A percentile compares a stretch with the other conserved stretches of the same genome.
Conservation (phyloP, 1,140 invertebrate genomes). For the Drosophila nikananu region DNA sequence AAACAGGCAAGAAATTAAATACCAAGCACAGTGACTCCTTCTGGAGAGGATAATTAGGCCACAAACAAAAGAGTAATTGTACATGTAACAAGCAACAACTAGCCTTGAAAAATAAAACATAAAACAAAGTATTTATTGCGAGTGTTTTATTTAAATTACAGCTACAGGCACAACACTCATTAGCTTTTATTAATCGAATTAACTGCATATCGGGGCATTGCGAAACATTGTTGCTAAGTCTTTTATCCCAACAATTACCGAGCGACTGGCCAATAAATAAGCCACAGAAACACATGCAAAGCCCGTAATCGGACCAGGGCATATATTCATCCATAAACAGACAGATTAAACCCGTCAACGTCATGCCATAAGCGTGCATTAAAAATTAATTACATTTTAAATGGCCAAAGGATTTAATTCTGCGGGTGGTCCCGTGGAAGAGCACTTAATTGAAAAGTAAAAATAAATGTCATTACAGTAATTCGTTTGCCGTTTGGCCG, state of each 20-base stretch:
- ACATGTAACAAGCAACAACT: background rate
- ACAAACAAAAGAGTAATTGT: background rate
- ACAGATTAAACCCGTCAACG: conserved; percentile 32
- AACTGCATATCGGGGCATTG: conserved; percentile 24
- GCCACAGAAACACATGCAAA: conserved; percentile 47
- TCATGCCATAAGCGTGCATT: conserved; percentile 37
- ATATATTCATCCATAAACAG: conserved; percentile 47
- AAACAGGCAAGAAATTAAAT: background rate
- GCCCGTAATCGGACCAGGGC: conserved; percentile 18
- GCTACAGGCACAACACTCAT: conserved; percentile 6
- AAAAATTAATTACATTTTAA: conserved; percentile 76
- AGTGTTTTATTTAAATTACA: conserved; percentile 10
- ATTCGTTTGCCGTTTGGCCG: conserved; percentile 45
- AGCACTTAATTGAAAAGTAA: conserved; percentile 55
- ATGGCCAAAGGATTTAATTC: conserved; percentile 51
- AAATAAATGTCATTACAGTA: conserved; percentile 63
- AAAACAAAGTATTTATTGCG: background rate
- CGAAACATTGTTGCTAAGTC: conserved; percentile 22
- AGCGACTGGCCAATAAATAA: conserved; percentile 37
- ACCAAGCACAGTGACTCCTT: background rate
- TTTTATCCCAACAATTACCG: conserved; percentile 44
- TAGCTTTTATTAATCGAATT: conserved; percentile 51
- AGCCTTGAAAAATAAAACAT: background rate
- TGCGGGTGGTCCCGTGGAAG: background rate
- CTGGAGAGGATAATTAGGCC: background rate